Conservation (phyloP, 2,797 vertebrate species). For the Salmo trutta region DNA sequence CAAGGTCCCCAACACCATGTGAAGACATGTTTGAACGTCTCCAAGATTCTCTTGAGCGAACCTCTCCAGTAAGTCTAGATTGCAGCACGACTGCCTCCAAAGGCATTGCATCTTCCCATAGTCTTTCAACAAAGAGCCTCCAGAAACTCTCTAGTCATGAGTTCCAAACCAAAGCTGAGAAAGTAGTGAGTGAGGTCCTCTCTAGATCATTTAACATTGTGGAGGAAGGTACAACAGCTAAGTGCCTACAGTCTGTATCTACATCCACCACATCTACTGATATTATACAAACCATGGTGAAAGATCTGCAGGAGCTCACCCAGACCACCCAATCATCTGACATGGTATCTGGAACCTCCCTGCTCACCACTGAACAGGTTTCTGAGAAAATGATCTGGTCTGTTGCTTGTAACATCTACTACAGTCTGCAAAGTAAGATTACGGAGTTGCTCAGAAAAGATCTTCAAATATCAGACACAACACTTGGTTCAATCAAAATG, state of each 20-base stretch:
- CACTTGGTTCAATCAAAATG: not conserved
- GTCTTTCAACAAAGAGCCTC: not conserved
- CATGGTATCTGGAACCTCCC: not conserved
- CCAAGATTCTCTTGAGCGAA: not conserved
- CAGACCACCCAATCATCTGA: not conserved
- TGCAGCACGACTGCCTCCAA: not conserved
- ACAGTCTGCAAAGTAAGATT: not conserved
- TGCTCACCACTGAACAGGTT: not conserved
- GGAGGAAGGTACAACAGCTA: not conserved
- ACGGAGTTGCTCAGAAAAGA: not conserved
- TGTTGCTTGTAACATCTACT: not conserved
- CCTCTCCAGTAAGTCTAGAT: not conserved
- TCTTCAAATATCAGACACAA: not conserved
- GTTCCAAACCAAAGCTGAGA: not conserved
- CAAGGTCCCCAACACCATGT: not conserved
- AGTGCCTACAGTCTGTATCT: not conserved
- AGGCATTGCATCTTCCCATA: not conserved
- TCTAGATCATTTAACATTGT: not conserved
- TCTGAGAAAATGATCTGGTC: not conserved
- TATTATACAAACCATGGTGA: not conserved
- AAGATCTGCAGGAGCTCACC: not conserved
- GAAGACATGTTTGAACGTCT: not conserved
- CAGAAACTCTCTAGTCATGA: not conserved
- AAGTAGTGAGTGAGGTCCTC: not conserved
- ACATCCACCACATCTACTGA: not conserved